phyloP scores from a whole-genome alignment of 2,888 invertebrate genomes.

The Mimumesa dahlbomi region DNA sequence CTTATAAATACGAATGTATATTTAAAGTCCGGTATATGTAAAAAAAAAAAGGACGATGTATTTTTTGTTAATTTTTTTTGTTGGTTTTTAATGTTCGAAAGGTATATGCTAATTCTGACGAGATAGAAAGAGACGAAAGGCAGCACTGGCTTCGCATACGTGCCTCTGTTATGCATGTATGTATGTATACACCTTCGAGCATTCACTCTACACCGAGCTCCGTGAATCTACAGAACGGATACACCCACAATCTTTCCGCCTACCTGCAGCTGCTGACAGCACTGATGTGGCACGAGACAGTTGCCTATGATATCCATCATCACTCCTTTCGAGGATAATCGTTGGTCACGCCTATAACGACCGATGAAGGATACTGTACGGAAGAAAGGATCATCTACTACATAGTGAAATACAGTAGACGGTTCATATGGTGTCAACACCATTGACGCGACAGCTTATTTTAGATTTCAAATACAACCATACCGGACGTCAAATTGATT shows the following conservation, averaged over 20 bases:
- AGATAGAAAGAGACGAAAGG: neutral
- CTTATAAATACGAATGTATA: no score
- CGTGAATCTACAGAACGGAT: constrained; percentile 32
- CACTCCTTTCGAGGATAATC: constrained; percentile 72
- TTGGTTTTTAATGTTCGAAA: no score
- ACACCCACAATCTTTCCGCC: constrained; percentile 56
- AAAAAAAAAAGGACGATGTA: no score
- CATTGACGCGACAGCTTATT: constrained; percentile 32
- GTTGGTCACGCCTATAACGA: constrained; percentile 72
- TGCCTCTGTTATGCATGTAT: constrained; percentile 5
- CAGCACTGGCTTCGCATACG: constrained; percentile 23
- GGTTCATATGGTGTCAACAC: constrained; percentile 24
- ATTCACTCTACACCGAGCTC: constrained; percentile 19
- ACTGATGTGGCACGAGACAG: constrained; percentile 71
- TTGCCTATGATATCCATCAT: constrained; percentile 76
- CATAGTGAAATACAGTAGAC: constrained; percentile 5
- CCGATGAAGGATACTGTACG: constrained; percentile 34
- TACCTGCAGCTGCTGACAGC: constrained; percentile 73
- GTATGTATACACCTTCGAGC: constrained; percentile 12
- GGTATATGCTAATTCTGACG: neutral
- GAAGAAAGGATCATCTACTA: constrained; percentile 21
- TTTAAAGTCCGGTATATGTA: no score
- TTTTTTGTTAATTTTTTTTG: no score
- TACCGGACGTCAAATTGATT: no score
- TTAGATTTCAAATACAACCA: no score